phyloP scores from a whole-genome alignment of 2,888 invertebrate species.

The Sclerodermus sp. region DNA sequence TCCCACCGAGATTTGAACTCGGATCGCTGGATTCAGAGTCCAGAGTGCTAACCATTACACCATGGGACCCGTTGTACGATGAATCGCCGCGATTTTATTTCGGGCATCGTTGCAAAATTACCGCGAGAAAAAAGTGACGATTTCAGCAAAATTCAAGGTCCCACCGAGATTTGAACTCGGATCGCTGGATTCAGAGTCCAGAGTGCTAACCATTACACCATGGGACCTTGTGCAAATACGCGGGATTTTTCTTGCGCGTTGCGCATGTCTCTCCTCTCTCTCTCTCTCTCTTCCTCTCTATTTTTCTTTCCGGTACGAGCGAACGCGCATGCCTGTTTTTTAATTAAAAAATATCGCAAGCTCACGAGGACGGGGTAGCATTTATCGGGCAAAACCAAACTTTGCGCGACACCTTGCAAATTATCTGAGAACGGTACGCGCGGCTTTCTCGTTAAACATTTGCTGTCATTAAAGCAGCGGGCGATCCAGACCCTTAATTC shows the following conservation, averaged over 20 bases:
- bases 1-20: conserved; percentile 78
- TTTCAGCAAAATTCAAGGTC: conserved; percentile 60
- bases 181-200: conserved; percentile 79
- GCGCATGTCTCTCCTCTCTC: too few relatives aligned
- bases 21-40: conserved; percentile 79
- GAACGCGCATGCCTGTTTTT: too few relatives aligned
- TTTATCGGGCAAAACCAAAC: too few relatives aligned
- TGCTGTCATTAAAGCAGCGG: conserved; percentile 35
- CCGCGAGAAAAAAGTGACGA: too few relatives aligned
- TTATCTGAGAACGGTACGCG: not conserved
- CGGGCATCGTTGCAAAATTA: not conserved
- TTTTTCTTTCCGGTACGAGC: too few relatives aligned
- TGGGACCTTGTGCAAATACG: conserved; percentile 60
- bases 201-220: conserved; percentile 77
- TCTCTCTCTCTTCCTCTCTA: too few relatives aligned
- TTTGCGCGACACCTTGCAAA: too few relatives aligned
- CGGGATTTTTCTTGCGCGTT: not conserved
- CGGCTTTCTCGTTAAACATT: conserved; percentile 32
- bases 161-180: conserved; percentile 79
- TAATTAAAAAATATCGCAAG: too few relatives aligned
- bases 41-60: conserved; percentile 75
- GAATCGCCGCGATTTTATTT: not conserved
- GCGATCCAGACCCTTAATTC: conserved; percentile 38
- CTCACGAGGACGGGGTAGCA: too few relatives aligned
- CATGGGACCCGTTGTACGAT: conserved; percentile 61